phyloP scores from a whole-genome alignment of 2,888 invertebrate genomes.

The Archips crataeganus region DNA sequence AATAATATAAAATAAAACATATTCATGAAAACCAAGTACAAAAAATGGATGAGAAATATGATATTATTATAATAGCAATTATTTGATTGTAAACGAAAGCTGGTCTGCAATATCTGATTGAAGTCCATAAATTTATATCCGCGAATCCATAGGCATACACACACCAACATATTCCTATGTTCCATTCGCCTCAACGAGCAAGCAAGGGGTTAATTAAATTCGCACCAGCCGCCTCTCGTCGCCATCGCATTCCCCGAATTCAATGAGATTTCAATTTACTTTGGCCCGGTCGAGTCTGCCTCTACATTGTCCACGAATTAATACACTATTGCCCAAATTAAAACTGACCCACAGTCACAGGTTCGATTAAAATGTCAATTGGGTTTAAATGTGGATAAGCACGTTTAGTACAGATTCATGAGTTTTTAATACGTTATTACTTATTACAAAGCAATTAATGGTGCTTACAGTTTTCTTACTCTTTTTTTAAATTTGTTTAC shows the following conservation, averaged over 20 bases:
- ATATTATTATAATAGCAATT: not conserved
- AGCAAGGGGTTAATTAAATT: conserved; percentile 85
- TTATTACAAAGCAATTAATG: too few species aligned
- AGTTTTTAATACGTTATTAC: not conserved
- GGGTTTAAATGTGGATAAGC: conserved; percentile 30
- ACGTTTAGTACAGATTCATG: not conserved
- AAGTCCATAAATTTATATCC: conserved; percentile 40
- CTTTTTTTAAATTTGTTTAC: not conserved
- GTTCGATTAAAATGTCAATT: conserved; percentile 34
- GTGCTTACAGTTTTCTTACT: not conserved
- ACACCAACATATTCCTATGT: conserved; percentile 47
- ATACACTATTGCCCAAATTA: conserved; percentile 64
- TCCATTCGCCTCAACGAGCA: conserved; percentile 73
- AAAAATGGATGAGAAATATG: not conserved
- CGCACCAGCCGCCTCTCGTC: conserved; percentile 81
- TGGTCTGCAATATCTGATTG: not conserved
- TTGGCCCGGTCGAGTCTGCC: conserved; percentile 72
- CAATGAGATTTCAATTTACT: conserved; percentile 86
- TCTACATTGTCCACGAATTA: conserved; percentile 68
- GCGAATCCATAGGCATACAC: conserved; percentile 40
- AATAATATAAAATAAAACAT: too few species aligned
- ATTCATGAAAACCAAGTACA: too few species aligned
- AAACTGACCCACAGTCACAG: conserved; percentile 50
- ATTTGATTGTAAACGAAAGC: not conserved
- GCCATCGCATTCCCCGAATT: conserved; percentile 82